Conservation (phyloP, 92 coral and sea anemone species). For the Paragorgia papillata region DNA sequence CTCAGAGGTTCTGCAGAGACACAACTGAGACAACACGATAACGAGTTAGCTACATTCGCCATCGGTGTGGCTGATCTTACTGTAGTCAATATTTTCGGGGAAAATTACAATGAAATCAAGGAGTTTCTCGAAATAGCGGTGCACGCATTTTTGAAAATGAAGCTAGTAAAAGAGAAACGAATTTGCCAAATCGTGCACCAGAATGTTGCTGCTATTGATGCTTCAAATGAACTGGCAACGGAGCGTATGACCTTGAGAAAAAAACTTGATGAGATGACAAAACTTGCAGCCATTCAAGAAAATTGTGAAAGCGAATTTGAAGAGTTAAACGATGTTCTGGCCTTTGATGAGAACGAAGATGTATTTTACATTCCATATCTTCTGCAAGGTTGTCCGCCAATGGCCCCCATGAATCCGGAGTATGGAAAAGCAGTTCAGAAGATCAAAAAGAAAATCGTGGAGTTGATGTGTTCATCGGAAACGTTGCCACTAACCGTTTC, state of each 20-base stretch:
- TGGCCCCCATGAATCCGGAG: constrained; percentile 27
- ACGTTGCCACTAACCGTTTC: neutral
- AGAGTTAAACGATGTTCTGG: constrained; percentile 6
- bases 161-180: constrained; percentile 11
- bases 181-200: constrained; percentile 19
- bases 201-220: constrained; percentile 15
- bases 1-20: constrained; percentile 43
- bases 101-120: constrained; percentile 11
- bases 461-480: neutral
- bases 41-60: constrained; percentile 49
- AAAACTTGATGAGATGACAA: constrained; percentile 22
- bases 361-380: constrained; percentile 25
- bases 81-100: constrained; percentile 29
- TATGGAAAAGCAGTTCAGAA: constrained; percentile 24
- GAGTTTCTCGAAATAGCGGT: constrained; percentile 26
- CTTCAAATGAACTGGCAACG: constrained; percentile 1
- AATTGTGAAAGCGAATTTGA: constrained; percentile 12
- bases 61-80: constrained; percentile 31
- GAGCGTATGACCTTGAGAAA: neutral
- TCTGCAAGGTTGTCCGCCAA: constrained; percentile 25
- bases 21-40: constrained; percentile 33
- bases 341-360: constrained; percentile 16
- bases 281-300: constrained; percentile 23
- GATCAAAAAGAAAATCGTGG: neutral
- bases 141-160: constrained; percentile 22